Evolutionary conservation across 2,797 vertebrate genomes (phyloP).

Genomic region (Poecile montanus): DNA sequence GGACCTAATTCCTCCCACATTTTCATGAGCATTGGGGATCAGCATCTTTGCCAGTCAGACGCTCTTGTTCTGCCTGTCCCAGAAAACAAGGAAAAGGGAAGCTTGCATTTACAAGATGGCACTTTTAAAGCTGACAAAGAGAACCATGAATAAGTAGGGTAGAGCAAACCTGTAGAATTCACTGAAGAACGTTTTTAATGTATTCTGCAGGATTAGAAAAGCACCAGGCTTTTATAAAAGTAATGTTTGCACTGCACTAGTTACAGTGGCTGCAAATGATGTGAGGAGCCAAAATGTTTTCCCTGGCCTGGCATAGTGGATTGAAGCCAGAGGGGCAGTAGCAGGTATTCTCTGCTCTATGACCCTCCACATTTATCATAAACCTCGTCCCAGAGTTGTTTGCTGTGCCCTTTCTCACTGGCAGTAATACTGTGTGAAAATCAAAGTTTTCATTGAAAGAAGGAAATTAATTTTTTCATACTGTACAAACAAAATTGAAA

Average conservation of each 20-base stretch:
- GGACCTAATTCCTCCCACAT: conserved; percentile 54
- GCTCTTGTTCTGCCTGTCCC: conserved; percentile 3
- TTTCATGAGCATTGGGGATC: conserved; percentile 49
- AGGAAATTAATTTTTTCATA: not conserved
- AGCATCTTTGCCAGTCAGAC: conserved; percentile 15
- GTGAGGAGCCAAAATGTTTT: not conserved
- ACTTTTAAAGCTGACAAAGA: not conserved
- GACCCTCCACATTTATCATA: not conserved
- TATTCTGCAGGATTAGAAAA: conserved; percentile 8
- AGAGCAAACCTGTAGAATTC: conserved; percentile 12
- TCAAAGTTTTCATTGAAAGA: not conserved
- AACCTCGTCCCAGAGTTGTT: not conserved
- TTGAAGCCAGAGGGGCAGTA: not conserved
- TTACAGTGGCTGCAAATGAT: not conserved
- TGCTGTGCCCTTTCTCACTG: not conserved
- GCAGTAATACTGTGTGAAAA: not conserved
- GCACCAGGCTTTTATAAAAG: not conserved
- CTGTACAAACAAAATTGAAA: not conserved
- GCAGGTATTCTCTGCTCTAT: not conserved
- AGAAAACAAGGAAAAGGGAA: conserved; percentile 12
- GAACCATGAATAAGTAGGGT: not conserved
- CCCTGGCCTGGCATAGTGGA: not conserved
- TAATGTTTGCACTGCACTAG: not conserved
- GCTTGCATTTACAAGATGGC: not conserved
- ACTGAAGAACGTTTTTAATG: not conserved